Conservation (phyloP, 2,797 vertebrate species). For the Acropternis orthonyx region DNA sequence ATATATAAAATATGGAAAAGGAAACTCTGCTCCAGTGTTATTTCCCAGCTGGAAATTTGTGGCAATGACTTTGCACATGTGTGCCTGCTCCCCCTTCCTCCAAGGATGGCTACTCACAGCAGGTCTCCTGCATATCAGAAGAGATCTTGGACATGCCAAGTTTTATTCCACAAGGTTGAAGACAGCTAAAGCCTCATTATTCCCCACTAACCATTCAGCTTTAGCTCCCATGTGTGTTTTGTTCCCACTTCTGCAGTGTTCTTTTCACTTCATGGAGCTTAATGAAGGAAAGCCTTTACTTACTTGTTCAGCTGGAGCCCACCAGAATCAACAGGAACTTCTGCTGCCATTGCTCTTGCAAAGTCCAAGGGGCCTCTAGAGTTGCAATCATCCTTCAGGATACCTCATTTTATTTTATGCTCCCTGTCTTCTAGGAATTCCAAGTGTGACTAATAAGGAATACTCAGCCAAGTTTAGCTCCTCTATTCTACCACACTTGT, state of each 20-base stretch:
- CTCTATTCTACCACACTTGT: neutral
- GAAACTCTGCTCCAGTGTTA: neutral
- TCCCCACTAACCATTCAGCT: constrained; percentile 52
- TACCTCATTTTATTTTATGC: neutral
- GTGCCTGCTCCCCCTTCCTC: neutral
- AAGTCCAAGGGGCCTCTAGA: constrained; percentile 47
- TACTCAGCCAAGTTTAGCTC: neutral
- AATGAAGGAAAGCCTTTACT: constrained; percentile 46
- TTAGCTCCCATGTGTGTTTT: constrained; percentile 50
- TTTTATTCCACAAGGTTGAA: neutral
- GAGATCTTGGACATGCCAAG: neutral
- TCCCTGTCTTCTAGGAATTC: neutral
- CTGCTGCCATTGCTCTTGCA: constrained; percentile 72
- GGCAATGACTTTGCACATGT: neutral
- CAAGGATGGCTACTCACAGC: neutral
- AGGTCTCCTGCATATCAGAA: neutral
- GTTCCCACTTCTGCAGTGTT: constrained; percentile 53
- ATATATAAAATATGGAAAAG: neutral
- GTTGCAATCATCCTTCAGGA: constrained; percentile 25
- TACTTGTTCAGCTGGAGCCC: constrained; percentile 52
- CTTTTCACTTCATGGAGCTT: constrained; percentile 67
- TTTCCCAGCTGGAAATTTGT: neutral
- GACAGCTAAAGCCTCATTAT: constrained; percentile 1
- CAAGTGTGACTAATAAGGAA: neutral
- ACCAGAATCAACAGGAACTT: constrained; percentile 56